Conservation (phyloP, 2,113 vertebrate species). For the Daubentonia madagascariensis region DNA sequence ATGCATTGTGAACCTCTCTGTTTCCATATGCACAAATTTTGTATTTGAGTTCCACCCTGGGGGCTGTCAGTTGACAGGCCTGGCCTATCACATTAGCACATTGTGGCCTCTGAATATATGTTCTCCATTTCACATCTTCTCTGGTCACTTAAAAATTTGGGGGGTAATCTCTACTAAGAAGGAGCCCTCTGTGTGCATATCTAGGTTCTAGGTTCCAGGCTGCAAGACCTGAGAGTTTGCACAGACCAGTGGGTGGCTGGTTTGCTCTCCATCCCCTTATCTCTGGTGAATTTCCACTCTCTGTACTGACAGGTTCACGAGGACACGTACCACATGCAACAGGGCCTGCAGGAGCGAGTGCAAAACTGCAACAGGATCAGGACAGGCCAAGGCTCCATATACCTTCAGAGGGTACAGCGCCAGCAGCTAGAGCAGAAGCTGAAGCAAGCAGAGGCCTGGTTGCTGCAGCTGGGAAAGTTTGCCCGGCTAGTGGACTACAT, state of each 20-base stretch:
- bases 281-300: neutral
- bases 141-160: neutral
- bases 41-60: neutral
- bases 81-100: neutral
- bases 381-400: conserved; percentile 68
- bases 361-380: conserved; percentile 60
- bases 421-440: conserved; percentile 74
- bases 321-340: conserved; percentile 79
- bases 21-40: neutral
- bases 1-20: neutral
- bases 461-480: conserved; percentile 81
- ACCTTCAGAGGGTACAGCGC: conserved; percentile 72
- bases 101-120: neutral
- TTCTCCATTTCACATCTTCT: neutral
- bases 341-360: conserved; percentile 79
- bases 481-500: conserved; percentile 83
- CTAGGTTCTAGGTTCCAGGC: neutral
- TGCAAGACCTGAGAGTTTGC: neutral
- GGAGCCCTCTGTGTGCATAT: neutral
- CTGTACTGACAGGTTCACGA: conserved; percentile 81
- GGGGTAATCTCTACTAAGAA: neutral
- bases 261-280: neutral
- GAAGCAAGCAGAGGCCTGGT: conserved; percentile 67
- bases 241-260: neutral
- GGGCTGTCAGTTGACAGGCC: neutral